Evolutionary conservation across 2,113 vertebrate species (phyloP), one percentile per base, ranked within the genome.

Genomic region (Callithrix jacchus): DNA sequence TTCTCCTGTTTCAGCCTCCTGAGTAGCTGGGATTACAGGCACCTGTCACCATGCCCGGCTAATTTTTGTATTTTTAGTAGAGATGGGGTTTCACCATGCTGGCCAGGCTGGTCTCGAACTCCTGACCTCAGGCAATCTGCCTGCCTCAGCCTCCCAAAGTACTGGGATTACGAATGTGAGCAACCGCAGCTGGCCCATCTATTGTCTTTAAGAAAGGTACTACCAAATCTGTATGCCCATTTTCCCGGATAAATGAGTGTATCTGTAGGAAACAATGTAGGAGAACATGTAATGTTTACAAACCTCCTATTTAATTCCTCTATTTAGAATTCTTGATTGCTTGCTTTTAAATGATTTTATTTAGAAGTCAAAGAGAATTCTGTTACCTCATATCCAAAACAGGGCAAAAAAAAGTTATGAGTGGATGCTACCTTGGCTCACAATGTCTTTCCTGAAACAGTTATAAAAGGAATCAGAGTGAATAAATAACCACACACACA

Each of bases 401-500:
- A 40, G 66, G 45, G 35, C n/a, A 87, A 88, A 68, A 91, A 27
- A 56, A 74, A 81, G 18, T 66, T 79, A 30, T 47, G 27, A 91
- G 6, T 18, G 6, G 6, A 81, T 58, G 47, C 61, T 61, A 4
- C 21, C 54, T 25, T 49, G 10, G 7, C 40, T 83, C 49, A 35
- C 12, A 18, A 13, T 85, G 73, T 81, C 73, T 70, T 66, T 94
- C 73, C n/a, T 54, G 6, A 71, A 92, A 96, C 92, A 94, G 30
- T 80, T 81, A 80, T 58, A 68, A 45, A 74, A 73, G 35, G 35
- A 94, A 89, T 89, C 73, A 52, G 21, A 92, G 83, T 85, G 13
- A 74, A 79, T 1, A 18, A 10, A 81, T 5, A 81, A 17, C 16
- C 13, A 25, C n/a, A 45, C 18, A 14, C 49, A 73, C 21, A 58